These are phyloP conservation scores for Cryptops parisi DNA, from an alignment of 2,888 invertebrate genomes.

Conservation along the genomic window DNA sequence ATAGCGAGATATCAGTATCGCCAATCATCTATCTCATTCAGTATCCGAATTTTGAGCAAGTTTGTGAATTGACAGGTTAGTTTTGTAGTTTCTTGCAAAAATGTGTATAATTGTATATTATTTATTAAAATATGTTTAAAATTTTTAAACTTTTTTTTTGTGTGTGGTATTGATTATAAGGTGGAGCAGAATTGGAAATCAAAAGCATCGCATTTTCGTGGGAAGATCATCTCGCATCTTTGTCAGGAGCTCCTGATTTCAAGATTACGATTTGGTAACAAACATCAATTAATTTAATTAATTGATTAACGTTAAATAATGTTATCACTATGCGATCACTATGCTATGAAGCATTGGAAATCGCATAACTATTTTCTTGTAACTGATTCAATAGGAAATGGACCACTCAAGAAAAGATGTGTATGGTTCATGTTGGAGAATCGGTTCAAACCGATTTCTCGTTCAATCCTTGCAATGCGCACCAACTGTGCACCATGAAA, in stretches of 20 bases:
- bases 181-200: neutral
- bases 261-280: slow-evolving; percentile 10
- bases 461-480: neutral
- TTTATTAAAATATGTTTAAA: neutral
- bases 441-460: neutral
- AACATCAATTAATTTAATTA: no score
- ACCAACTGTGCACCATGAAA: neutral
- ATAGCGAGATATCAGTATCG: neutral
- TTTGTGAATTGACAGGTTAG: slow-evolving; percentile 4
- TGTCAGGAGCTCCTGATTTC: slow-evolving; percentile 3
- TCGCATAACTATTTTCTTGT: neutral
- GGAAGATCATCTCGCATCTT: neutral
- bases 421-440: neutral
- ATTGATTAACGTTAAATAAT: no score
- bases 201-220: slow-evolving; percentile 1
- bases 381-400: neutral
- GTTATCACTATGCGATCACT: no score
- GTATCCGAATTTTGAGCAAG: neutral
- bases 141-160: neutral
- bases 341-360: no score
- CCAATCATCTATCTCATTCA: slow-evolving; percentile 1
- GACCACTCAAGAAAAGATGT: neutral
- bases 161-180: neutral
- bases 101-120: neutral
- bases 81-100: neutral